phyloP scores from a whole-genome alignment of 2,888 invertebrate species.

The Nyleta sp. region DNA sequence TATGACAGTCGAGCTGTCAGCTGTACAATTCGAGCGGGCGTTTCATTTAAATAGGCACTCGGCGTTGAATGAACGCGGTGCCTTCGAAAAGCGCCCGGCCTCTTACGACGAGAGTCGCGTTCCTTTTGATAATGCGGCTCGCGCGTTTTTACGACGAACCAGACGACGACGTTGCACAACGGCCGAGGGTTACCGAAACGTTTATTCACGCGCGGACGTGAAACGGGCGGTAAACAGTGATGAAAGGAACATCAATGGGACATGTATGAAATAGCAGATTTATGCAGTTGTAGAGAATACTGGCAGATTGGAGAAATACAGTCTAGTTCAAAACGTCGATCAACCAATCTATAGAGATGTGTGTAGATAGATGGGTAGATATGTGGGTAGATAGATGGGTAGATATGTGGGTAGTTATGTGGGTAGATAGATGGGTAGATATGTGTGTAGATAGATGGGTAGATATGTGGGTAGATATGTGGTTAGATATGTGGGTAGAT shows the following conservation, averaged over 20 bases:
- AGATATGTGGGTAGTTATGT: no score
- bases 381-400: no score
- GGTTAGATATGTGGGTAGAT: no score
- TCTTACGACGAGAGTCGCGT: conserved; percentile 46
- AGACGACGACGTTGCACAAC: conserved; percentile 57
- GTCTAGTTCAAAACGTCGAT: no score
- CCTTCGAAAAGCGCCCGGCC: conserved; percentile 26
- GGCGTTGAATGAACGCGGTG: conserved; percentile 16
- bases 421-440: no score
- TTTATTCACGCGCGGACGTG: conserved; percentile 65
- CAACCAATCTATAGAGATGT: no score
- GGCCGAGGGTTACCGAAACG: conserved; percentile 55
- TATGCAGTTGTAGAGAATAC: no score
- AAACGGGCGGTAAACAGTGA: conserved; percentile 63
- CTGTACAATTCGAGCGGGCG: conserved; percentile 30
- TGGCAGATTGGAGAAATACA: no score
- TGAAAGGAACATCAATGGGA: conserved; percentile 63
- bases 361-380: no score
- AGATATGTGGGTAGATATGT: no score
- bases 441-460: no score
- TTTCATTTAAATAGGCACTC: conserved; percentile 26
- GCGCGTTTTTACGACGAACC: conserved; percentile 52
- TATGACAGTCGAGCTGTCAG: conserved; percentile 42
- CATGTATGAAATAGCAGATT: no score
- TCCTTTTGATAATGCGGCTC: conserved; percentile 48